These are phyloP conservation scores for Prionace glauca DNA, from an alignment of 2,797 vertebrate species.

Conservation along the genomic window DNA sequence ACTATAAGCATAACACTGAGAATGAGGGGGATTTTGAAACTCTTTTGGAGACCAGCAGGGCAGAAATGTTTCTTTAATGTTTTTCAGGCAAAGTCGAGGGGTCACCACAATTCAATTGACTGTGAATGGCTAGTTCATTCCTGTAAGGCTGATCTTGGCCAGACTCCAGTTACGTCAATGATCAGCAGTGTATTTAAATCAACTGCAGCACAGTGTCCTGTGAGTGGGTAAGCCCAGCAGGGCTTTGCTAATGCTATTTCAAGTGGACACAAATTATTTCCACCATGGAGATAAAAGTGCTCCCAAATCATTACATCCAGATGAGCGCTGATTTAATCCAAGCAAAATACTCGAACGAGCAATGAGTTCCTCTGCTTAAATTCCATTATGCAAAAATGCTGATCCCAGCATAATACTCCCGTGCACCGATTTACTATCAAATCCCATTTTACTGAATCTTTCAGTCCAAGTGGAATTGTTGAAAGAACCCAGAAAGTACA, in stretches of 20 bases:
- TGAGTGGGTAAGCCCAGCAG: not conserved
- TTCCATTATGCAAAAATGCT: not conserved
- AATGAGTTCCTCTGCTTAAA: not conserved
- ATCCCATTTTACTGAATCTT: not conserved
- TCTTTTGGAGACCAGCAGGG: not conserved
- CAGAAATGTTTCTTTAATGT: not conserved
- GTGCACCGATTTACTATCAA: not conserved
- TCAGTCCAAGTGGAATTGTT: not conserved
- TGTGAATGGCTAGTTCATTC: not conserved
- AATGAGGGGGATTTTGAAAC: not conserved
- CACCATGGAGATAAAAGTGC: not conserved
- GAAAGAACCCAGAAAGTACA: not conserved
- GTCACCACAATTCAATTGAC: not conserved
- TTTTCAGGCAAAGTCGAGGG: not conserved
- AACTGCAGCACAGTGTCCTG: not conserved
- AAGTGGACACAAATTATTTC: not conserved
- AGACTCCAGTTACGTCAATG: not conserved
- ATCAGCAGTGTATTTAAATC: not conserved
- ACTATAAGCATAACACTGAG: not conserved
- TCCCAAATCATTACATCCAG: not conserved
- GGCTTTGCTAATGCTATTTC: conserved; percentile 24
- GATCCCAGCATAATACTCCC: not conserved
- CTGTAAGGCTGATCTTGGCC: not conserved
- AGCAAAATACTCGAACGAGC: not conserved
- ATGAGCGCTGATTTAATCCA: not conserved